Evolutionary conservation across 2,113 vertebrate genomes (phyloP).

Genomic region (Ancistrus triradiatus): DNA sequence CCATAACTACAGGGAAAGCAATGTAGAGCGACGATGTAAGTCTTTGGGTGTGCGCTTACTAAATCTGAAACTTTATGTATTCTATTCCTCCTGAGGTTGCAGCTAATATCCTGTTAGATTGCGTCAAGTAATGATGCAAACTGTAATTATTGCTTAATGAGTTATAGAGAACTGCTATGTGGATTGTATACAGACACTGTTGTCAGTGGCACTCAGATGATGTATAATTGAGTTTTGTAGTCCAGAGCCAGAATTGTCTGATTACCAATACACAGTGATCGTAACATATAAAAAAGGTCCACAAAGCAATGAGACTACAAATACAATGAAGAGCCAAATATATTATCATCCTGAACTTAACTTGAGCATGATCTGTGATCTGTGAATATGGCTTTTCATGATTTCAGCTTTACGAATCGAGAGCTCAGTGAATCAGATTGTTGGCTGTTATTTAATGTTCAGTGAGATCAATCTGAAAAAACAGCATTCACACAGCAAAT

Average conservation of each 20-base stretch:
- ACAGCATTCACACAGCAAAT: neutral
- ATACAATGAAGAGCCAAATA: neutral
- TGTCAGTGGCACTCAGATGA: neutral
- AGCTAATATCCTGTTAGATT: no score
- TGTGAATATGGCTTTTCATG: neutral
- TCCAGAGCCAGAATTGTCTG: neutral
- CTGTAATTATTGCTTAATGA: neutral
- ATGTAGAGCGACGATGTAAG: no score
- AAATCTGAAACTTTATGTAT: no score
- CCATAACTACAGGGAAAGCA: no score
- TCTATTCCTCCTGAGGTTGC: no score
- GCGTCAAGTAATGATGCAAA: no score
- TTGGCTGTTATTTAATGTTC: conserved; percentile 10
- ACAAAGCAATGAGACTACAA: conserved; percentile 2
- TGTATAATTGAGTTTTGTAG: conserved; percentile 1
- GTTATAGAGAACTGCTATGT: neutral
- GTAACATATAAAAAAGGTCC: neutral
- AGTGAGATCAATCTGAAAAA: conserved; percentile 1
- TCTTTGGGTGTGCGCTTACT: no score
- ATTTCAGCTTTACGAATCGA: neutral
- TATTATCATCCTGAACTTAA: neutral
- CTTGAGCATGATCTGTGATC: neutral
- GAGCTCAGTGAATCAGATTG: conserved; percentile 2
- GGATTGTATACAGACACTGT: neutral
- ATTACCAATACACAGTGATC: neutral